These are phyloP conservation scores for Epicauta chinensis DNA, from an alignment of 1,140 invertebrate species.

Conservation along the genomic window DNA sequence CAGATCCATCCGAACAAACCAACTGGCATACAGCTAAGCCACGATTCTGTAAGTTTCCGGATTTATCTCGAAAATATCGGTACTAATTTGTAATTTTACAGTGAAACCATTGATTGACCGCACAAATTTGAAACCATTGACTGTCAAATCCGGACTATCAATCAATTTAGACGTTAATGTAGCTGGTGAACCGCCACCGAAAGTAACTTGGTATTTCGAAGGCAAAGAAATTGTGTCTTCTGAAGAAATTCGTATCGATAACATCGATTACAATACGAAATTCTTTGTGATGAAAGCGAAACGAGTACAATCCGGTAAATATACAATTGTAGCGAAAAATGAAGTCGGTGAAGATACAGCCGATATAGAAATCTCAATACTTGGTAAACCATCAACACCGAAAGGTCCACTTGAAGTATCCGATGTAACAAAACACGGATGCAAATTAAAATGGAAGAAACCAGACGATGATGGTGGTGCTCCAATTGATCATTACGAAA, in stretches of 20 bases:
- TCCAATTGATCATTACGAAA: constrained; percentile 93
- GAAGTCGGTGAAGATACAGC: constrained; percentile 90
- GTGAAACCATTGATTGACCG: constrained; percentile 91
- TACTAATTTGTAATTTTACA: constrained; percentile 43
- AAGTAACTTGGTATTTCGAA: constrained; percentile 82
- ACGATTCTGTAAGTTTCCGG: constrained; percentile 69
- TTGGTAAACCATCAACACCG: constrained; percentile 76
- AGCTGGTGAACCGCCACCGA: constrained; percentile 90
- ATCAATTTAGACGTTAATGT: constrained; percentile 88
- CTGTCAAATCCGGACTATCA: constrained; percentile 86
- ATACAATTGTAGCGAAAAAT: constrained; percentile 88
- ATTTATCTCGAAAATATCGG: constrained; percentile 11
- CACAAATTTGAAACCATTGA: constrained; percentile 76
- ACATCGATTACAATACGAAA: constrained; percentile 85
- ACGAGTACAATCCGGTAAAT: constrained; percentile 81
- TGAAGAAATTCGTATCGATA: constrained; percentile 71
- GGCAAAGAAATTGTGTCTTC: constrained; percentile 63
- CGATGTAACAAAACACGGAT: constrained; percentile 89
- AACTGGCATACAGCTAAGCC: constrained; percentile 94
- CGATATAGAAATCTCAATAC: constrained; percentile 80
- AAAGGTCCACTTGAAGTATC: constrained; percentile 84
- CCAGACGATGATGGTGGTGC: constrained; percentile 87
- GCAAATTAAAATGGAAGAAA: constrained; percentile 90
- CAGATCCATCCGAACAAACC: constrained; percentile 91
- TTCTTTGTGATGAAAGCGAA: constrained; percentile 79